A percentile compares a stretch with the other conserved stretches of the same genome.
phyloP scores from a whole-genome alignment of 2,113 vertebrate species.

The Hippocampus zosterae region DNA sequence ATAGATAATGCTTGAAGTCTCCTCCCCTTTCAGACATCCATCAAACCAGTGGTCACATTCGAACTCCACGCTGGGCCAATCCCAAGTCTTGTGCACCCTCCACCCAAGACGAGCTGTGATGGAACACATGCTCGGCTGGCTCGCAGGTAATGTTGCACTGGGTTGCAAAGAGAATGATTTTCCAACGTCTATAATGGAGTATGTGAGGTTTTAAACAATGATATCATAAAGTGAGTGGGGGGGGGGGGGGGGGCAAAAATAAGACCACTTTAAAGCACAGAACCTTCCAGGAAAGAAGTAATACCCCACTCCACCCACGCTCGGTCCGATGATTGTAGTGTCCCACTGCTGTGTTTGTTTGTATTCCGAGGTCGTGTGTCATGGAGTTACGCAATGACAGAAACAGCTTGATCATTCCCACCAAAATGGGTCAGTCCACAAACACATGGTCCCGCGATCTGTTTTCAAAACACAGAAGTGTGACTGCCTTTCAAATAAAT shows the following conservation, averaged over 20 bases:
- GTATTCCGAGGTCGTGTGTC: conserved; percentile 38
- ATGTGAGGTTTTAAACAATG: conserved; percentile 1
- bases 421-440: conserved; percentile 47
- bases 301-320: not conserved
- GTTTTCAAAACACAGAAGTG: conserved; percentile 58
- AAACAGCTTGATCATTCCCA: conserved; percentile 61
- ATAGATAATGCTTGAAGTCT: conserved; percentile 24
- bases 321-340: conserved; percentile 15
- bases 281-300: conserved; percentile 38
- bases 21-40: conserved; percentile 19
- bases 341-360: conserved; percentile 55
- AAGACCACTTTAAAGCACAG: conserved; percentile 39
- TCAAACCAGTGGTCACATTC: conserved; percentile 24
- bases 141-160: conserved; percentile 20
- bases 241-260: not conserved
- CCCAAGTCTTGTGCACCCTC: conserved; percentile 26
- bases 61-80: conserved; percentile 35
- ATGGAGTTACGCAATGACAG: conserved; percentile 50
- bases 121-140: conserved; percentile 25
- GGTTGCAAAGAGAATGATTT: not conserved
- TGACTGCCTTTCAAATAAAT: conserved; percentile 13
- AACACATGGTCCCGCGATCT: conserved; percentile 28
- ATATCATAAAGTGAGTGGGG: not conserved
- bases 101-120: conserved; percentile 19
- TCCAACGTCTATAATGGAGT: not conserved